Conservation (phyloP, 1,140 invertebrate species). For the Hyles euphorbiae region DNA sequence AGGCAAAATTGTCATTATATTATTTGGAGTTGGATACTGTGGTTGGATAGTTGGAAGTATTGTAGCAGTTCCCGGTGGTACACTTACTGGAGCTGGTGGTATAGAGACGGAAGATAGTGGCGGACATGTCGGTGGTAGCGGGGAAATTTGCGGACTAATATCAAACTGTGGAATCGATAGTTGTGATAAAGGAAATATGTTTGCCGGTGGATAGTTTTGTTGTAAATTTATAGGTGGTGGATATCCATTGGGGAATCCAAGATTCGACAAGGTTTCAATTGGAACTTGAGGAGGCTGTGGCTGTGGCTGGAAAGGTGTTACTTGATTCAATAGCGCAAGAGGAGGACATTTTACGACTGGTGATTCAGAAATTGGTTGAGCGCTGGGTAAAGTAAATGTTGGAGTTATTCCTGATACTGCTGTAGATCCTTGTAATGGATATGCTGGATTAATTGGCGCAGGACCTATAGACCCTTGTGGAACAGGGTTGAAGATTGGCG, state of each 20-base stretch:
- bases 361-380: neutral
- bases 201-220: conserved; percentile 1
- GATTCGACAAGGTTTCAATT: neutral
- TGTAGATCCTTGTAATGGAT: too few species aligned
- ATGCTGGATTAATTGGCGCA: neutral
- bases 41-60: too few species aligned
- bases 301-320: neutral
- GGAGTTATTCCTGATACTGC: neutral
- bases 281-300: neutral
- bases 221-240: neutral
- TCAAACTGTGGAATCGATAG: neutral
- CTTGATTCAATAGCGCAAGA: neutral
- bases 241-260: neutral
- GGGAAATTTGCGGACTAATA: neutral
- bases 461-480: neutral
- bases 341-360: neutral
- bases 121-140: neutral
- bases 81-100: too few species aligned
- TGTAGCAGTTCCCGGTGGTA: too few species aligned
- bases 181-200: conserved; percentile 3
- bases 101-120: neutral
- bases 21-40: too few species aligned
- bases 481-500: neutral
- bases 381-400: neutral
- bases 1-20: too few species aligned